Conservation (phyloP, 1,140 invertebrate species). For the Plectrocnemia conspersa region DNA sequence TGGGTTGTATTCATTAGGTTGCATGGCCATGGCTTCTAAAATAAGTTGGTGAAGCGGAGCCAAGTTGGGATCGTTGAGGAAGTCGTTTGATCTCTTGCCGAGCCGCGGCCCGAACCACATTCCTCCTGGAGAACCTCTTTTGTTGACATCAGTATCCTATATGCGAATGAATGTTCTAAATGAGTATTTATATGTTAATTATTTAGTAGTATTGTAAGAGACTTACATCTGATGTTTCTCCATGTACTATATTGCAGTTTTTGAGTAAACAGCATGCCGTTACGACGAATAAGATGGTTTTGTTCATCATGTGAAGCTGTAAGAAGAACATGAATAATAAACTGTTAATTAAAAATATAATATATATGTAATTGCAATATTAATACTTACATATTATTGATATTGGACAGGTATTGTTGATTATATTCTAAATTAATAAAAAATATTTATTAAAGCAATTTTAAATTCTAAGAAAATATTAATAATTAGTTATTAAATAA, state of each 20-base stretch:
- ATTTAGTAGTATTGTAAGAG: no score
- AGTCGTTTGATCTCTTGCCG: conserved; percentile 20
- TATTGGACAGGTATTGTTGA: no score
- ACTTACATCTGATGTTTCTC: background rate
- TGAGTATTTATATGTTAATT: no score
- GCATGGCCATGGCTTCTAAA: conserved; percentile 13
- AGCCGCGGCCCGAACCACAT: conserved; percentile 34
- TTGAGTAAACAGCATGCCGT: conserved; percentile 10
- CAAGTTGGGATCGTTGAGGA: background rate
- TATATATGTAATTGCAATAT: no score
- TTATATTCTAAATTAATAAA: no score
- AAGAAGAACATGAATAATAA: background rate
- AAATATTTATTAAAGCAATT: no score
- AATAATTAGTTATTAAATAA: no score
- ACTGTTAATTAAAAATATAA: conserved; percentile 4
- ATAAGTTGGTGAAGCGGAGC: conserved; percentile 13
- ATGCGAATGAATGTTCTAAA: no score
- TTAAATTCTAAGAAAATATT: no score
- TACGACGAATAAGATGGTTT: conserved; percentile 5
- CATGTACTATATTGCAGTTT: conserved; percentile 6
- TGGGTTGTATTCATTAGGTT: conserved; percentile 1
- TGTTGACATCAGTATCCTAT: conserved; percentile 9
- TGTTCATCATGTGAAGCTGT: background rate
- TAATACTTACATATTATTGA: no score
- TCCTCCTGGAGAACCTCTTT: conserved; percentile 21